phyloP scores from a whole-genome alignment of 2,113 vertebrate species.

The Semicossyphus pulcher region DNA sequence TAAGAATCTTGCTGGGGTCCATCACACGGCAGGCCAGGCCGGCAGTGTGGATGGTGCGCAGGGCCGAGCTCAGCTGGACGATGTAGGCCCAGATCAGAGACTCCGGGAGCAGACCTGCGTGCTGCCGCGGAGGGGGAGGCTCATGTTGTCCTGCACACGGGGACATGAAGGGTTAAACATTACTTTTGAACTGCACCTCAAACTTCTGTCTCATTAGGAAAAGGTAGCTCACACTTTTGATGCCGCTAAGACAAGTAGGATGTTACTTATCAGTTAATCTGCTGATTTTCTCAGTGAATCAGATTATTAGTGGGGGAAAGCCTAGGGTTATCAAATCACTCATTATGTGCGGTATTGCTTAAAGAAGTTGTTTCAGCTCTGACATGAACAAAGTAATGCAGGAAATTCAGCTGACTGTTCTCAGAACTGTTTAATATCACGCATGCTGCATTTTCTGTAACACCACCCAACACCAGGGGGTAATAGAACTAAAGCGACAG shows the following conservation, averaged over 20 bases:
- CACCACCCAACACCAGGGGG: not conserved
- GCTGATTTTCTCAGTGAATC: not conserved
- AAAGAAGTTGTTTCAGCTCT: not conserved
- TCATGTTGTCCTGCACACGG: conserved; percentile 90
- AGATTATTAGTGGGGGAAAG: too few relatives aligned
- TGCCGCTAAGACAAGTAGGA: not conserved
- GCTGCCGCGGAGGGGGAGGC: conserved; percentile 94
- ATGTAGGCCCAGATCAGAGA: conserved; percentile 99
- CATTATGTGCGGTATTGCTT: too few relatives aligned
- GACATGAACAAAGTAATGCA: not conserved
- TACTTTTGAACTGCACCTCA: conserved; percentile 20
- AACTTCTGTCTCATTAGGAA: conserved; percentile 12
- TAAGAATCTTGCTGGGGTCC: conserved; percentile 99
- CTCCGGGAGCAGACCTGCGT: conserved; percentile 95
- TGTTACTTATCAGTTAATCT: not conserved
- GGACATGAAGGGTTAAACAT: not conserved
- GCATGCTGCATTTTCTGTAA: not conserved
- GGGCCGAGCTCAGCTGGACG: conserved; percentile 95
- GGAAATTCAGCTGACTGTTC: not conserved
- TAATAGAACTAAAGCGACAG: not conserved
- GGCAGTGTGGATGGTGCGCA: conserved; percentile 96
- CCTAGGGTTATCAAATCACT: not conserved
- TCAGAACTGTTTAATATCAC: not conserved
- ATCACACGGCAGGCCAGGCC: conserved; percentile 97
- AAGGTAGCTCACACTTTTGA: not conserved